Evolutionary conservation across 2,888 invertebrate species (phyloP), one percentile per base, ranked within the genome.

Genomic region (Ptychoptera contaminata): DNA sequence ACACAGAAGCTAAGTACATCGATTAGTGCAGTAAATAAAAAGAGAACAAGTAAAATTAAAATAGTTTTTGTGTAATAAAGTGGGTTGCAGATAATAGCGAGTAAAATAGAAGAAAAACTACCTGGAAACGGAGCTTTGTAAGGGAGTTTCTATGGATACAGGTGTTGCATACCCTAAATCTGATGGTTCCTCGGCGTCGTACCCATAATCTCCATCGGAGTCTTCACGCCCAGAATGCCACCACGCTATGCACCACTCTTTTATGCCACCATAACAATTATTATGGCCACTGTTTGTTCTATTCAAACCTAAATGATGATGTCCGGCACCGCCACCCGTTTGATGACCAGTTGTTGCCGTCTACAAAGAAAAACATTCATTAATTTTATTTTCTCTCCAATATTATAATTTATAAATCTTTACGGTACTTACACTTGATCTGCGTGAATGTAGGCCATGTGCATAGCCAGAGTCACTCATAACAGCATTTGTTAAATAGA

Each of bases 171-270:
- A 82, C 49, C 79, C 82, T 53, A 76, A 77, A 65, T 83, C 77
- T 56, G 87, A 79, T 50, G 79, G 76, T 58, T 81, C 79, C 58
- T 90, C 90, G 49, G 77, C 76, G 31, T 81, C 82, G 44, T 63
- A 66, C 42, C 56, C 82, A 53, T 79, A 82, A 50, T 82, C 83
- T 23, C 23, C 23, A 54, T 82, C 82, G 49, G 79, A 72, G 56
- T 87, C 86, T 49, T 87, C 86, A 34, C 85, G 72, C 1, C 87
- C 87, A 11, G 86, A 86, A 63, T 86, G 85, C 86, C 86, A 87
- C 87, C 87, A 87, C 58, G 86, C 86, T 46, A 85, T 74, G 62
- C 87, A 87, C 87, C 86, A 86, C 50, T 79, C 77, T 49, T 78
- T 67, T 44, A 82, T 65, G 14, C 74, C 61, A 51, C 62, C 60